phyloP scores from a whole-genome alignment of 2,888 invertebrate genomes.

The Cryptocephalus moraei region DNA sequence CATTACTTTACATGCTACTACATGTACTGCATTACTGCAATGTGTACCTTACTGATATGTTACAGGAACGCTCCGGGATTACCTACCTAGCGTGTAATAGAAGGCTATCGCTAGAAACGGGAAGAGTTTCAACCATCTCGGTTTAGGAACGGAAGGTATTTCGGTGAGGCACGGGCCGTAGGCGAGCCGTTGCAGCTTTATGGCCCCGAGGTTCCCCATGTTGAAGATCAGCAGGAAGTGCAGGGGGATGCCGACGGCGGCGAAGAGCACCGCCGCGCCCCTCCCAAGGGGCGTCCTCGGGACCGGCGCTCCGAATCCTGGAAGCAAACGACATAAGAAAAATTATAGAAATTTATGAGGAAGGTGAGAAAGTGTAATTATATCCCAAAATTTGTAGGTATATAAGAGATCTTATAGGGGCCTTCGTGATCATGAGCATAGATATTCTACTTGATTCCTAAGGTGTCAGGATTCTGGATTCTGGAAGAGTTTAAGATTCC shows the following conservation, averaged over 20 bases:
- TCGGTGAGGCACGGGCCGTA: conserved; percentile 23
- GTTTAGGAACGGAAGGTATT: conserved; percentile 21
- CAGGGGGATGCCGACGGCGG: conserved; percentile 54
- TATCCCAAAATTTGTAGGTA: no score
- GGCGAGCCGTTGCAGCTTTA: conserved; percentile 39
- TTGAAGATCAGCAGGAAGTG: conserved; percentile 53
- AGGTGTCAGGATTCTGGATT: no score
- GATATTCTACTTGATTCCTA: no score
- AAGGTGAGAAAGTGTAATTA: background rate
- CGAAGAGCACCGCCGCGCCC: conserved; percentile 51
- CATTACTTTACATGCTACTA: no score
- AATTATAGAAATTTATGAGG: background rate
- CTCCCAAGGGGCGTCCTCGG: conserved; percentile 55
- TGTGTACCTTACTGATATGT: no score
- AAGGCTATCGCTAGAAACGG: conserved; percentile 36
- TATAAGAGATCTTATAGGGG: no score
- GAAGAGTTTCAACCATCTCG: conserved; percentile 35
- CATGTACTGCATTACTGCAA: no score
- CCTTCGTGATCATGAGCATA: no score
- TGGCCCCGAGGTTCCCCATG: conserved; percentile 42
- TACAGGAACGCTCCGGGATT: background rate
- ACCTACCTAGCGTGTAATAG: conserved; percentile 46
- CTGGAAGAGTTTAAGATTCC: no score
- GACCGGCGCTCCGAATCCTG: conserved; percentile 64
- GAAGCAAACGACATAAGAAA: conserved; percentile 11